Evolutionary conservation across 2,113 vertebrate species (phyloP).

Genomic region (Anguilla rostrata): DNA sequence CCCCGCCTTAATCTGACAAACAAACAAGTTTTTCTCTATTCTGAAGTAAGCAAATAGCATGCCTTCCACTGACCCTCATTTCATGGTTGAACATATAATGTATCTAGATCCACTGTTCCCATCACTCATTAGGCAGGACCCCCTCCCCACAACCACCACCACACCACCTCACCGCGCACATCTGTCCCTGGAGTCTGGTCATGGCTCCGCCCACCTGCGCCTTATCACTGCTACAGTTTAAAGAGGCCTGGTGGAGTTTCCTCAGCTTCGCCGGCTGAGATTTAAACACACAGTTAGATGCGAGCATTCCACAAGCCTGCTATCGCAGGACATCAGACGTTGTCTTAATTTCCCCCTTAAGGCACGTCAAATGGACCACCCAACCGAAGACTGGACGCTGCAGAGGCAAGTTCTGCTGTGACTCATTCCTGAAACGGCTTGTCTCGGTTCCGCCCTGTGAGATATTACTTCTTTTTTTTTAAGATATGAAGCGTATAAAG

Average conservation of each 20-base stretch:
- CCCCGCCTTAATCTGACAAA: not conserved
- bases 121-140: not conserved
- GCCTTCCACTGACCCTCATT: not conserved
- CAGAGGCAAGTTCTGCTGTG: not conserved
- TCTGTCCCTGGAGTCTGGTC: not conserved
- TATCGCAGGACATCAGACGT: slow-evolving; percentile 17
- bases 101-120: not conserved
- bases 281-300: slow-evolving; percentile 17
- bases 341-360: slow-evolving; percentile 15
- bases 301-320: not conserved
- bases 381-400: not conserved
- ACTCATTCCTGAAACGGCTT: not conserved
- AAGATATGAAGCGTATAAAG: not conserved
- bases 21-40: not conserved
- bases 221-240: not conserved
- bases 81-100: not conserved
- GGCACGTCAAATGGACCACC: slow-evolving; percentile 7
- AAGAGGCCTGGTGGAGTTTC: slow-evolving; percentile 10
- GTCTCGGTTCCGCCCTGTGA: not conserved
- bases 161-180: not conserved
- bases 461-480: not conserved
- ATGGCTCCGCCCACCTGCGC: not conserved
- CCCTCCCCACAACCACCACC: not conserved
- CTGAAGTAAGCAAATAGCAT: not conserved
- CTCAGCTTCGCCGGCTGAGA: slow-evolving; percentile 22